Evolutionary conservation across 2,113 vertebrate genomes (phyloP).

Genomic region (Coptodon rendalli): DNA sequence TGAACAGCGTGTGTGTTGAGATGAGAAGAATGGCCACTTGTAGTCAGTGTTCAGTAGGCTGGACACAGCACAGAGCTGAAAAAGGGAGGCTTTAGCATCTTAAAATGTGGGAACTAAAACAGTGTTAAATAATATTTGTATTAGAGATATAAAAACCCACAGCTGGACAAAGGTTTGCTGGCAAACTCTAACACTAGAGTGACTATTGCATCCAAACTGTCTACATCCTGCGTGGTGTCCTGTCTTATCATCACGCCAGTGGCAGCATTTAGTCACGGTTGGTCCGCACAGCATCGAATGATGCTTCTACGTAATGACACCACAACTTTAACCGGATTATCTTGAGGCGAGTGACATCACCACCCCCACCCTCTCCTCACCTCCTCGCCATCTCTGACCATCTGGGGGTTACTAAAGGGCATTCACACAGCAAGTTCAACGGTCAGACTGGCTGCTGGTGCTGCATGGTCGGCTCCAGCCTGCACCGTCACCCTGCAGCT

Average conservation of each 20-base stretch:
- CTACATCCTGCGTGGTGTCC: neutral
- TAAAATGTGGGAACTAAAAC: neutral
- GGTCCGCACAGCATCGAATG: slow-evolving; percentile 58
- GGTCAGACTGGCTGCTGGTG: slow-evolving; percentile 23
- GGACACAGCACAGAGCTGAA: neutral
- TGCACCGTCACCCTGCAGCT: slow-evolving; percentile 53
- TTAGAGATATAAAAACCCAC: neutral
- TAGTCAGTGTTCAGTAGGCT: slow-evolving; percentile 26
- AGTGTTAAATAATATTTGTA: neutral
- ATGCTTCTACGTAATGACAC: slow-evolving; percentile 63
- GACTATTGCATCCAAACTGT: neutral
- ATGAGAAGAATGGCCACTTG: slow-evolving; percentile 47
- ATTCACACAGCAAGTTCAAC: slow-evolving; percentile 52
- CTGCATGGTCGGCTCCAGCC: slow-evolving; percentile 18
- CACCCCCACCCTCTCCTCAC: neutral
- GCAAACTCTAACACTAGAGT: neutral
- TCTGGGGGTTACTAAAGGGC: slow-evolving; percentile 77
- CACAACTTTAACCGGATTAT: slow-evolving; percentile 67
- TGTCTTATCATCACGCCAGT: neutral
- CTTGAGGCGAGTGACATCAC: slow-evolving; percentile 37
- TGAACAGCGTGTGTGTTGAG: neutral
- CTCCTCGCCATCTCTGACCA: slow-evolving; percentile 22
- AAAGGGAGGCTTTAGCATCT: neutral
- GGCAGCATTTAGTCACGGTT: slow-evolving; percentile 33
- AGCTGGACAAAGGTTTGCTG: neutral